Evolutionary conservation across 2,888 invertebrate species (phyloP).

Genomic region (Aproaerema taeniolella): DNA sequence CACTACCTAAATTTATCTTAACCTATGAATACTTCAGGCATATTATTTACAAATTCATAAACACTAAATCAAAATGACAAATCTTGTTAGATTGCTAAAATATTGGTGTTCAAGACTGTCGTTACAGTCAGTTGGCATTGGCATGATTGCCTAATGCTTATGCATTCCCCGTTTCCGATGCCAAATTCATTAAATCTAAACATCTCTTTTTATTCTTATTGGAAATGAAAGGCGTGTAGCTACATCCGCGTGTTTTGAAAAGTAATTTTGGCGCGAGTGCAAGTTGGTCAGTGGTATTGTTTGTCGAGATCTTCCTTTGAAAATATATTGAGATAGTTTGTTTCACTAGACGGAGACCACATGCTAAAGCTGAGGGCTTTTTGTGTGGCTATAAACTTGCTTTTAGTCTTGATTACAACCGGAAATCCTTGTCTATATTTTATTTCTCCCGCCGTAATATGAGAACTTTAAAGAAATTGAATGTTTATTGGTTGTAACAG

Average conservation of each 20-base stretch:
- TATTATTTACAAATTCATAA: background rate
- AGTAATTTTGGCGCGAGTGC: conserved; percentile 1
- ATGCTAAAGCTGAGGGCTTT: too few relatives aligned
- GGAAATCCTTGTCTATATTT: too few relatives aligned
- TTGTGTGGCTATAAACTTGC: too few relatives aligned
- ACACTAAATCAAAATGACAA: conserved; percentile 1
- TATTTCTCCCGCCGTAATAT: too few relatives aligned
- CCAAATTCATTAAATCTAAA: conserved; percentile 8
- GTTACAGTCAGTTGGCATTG: conserved; percentile 3
- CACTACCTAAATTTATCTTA: conserved; percentile 28
- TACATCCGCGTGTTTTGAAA: conserved; percentile 7
- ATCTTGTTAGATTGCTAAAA: conserved; percentile 1
- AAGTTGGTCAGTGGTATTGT: conserved; percentile 10
- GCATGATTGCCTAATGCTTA: too few relatives aligned
- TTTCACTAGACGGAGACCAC: too few relatives aligned
- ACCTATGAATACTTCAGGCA: background rate
- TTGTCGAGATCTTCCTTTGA: conserved; percentile 3
- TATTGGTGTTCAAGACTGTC: background rate
- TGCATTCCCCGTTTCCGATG: conserved; percentile 3
- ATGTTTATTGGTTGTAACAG: too few relatives aligned
- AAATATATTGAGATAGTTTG: conserved; percentile 4
- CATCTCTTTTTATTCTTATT: conserved; percentile 5
- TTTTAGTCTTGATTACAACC: too few relatives aligned
- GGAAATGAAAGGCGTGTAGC: conserved; percentile 7
- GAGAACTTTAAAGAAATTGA: too few relatives aligned